Conservation (phyloP, 1,140 invertebrate species). For the Drosophila bipectinata region DNA sequence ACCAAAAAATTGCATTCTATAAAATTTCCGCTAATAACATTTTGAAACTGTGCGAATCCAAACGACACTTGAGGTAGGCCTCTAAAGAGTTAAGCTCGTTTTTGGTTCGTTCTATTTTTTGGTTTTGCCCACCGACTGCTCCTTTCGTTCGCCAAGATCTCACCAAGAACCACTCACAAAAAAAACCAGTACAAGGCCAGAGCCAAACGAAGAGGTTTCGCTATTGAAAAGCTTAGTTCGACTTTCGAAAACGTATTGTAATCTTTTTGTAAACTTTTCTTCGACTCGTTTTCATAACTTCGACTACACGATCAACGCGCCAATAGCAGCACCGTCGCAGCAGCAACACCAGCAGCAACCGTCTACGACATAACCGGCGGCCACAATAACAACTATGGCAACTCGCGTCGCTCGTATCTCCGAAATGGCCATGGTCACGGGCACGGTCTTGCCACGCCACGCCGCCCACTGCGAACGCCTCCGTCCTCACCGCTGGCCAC, state of each 20-base stretch:
- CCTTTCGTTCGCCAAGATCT: slow-evolving; percentile 29
- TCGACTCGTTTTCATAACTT: slow-evolving; percentile 72
- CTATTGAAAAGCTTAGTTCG: slow-evolving; percentile 8
- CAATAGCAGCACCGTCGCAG: slow-evolving; percentile 31
- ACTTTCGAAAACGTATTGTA: slow-evolving; percentile 52
- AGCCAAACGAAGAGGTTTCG: slow-evolving; percentile 1
- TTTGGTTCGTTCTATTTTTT: slow-evolving; percentile 43
- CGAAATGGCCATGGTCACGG: slow-evolving; percentile 58
- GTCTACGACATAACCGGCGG: slow-evolving; percentile 58
- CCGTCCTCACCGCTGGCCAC: slow-evolving; percentile 79
- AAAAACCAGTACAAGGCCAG: not conserved
- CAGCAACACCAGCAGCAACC: slow-evolving; percentile 39
- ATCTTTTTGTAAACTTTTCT: slow-evolving; percentile 72
- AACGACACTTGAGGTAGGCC: slow-evolving; percentile 36
- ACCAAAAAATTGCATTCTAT: slow-evolving; percentile 56
- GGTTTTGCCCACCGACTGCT: slow-evolving; percentile 23
- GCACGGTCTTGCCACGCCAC: slow-evolving; percentile 60
- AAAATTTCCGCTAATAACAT: slow-evolving; percentile 75
- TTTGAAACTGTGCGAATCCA: slow-evolving; percentile 53
- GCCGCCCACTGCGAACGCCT: slow-evolving; percentile 77
- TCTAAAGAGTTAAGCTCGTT: slow-evolving; percentile 18
- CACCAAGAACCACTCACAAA: slow-evolving; percentile 7
- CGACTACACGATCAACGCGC: slow-evolving; percentile 27
- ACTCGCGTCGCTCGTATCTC: slow-evolving; percentile 53
- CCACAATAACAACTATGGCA: slow-evolving; percentile 66